phyloP scores from a whole-genome alignment of 2,888 invertebrate genomes.

The Ophion ellenae region DNA sequence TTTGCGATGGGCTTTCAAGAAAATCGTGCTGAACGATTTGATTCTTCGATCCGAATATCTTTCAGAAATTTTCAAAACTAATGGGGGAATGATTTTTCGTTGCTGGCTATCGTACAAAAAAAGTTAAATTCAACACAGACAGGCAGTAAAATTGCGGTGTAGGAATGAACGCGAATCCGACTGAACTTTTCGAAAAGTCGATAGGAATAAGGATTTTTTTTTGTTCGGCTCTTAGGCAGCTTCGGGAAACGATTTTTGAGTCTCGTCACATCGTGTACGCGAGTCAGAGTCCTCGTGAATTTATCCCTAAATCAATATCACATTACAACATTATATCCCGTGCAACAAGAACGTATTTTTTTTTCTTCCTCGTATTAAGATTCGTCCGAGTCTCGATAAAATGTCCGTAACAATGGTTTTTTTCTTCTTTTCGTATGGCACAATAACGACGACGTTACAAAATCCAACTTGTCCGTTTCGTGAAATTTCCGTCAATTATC shows the following conservation, averaged over 20 bases:
- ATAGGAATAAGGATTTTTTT: conserved; percentile 7
- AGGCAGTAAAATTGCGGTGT: conserved; percentile 31
- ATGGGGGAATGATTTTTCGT: background rate
- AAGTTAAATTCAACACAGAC: background rate
- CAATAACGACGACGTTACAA: conserved; percentile 36
- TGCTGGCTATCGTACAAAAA: background rate
- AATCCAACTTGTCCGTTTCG: conserved; percentile 13
- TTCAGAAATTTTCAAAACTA: background rate
- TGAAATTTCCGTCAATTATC: conserved; percentile 14
- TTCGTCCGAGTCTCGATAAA: background rate
- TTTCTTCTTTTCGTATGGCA: conserved; percentile 52
- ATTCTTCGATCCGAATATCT: background rate
- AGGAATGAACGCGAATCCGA: conserved; percentile 36
- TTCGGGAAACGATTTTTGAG: conserved; percentile 29
- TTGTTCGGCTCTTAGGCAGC: conserved; percentile 41
- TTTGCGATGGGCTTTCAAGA: background rate
- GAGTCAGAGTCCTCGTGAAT: conserved; percentile 15
- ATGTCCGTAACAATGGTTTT: background rate
- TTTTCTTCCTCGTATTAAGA: background rate
- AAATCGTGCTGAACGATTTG: background rate
- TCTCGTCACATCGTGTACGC: conserved; percentile 13
- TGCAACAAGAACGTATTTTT: background rate
- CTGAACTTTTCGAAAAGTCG: conserved; percentile 7
- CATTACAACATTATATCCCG: conserved; percentile 39
- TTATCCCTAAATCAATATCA: conserved; percentile 51